Evolutionary conservation across 2,888 invertebrate species (phyloP), one percentile per base, ranked within the genome.

Genomic region (Agapetus fuscipes): DNA sequence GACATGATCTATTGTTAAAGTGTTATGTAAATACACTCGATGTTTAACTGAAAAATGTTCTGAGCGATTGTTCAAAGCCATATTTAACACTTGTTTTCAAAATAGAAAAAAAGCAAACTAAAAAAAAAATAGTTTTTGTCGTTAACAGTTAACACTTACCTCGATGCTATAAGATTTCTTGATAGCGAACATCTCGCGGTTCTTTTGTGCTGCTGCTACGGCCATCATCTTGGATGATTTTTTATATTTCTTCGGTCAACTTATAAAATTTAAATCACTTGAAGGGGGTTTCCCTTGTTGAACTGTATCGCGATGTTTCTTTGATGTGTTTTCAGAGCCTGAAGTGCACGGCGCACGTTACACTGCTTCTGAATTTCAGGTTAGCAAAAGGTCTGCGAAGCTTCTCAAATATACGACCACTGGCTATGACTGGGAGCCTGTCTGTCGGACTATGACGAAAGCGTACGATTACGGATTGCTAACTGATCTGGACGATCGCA

Each of bases 141-240:
- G n/a, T n/a, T n/a, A n/a, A n/a, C n/a, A n/a, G n/a, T n/a, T n/a
- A n/a, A n/a, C n/a, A n/a, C 35, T 82, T 72, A 91, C 93, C 87
- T 93, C 93, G 65, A 93, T 89, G 74, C 90, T 91, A 79, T 93
- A 93, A 51, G 90, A 90, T 65, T 93, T 93, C 74, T 91, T 91
- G 74, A 91, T 91, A 64, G 91, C 90, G 78, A 91, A 91, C 83
- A 90, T 85, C 70, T 91, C 90, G 64, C 91, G 83, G 72, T 88
- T 91, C 73, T 89, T 89, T 72, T 89, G 88, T 51, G 88, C 88
- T 62, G 88, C 86, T 61, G 88, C 86, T 58, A 88, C 87, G 68
- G 87, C 86, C 81, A 88, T 88, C 72, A 73, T 78, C 57, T 66
- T 71, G 61, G 56, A n/a, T 12, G 20, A 17, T 10, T 20, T 6